Evolutionary conservation across 2,888 invertebrate genomes (phyloP).

Genomic region (Gibbula magus): DNA sequence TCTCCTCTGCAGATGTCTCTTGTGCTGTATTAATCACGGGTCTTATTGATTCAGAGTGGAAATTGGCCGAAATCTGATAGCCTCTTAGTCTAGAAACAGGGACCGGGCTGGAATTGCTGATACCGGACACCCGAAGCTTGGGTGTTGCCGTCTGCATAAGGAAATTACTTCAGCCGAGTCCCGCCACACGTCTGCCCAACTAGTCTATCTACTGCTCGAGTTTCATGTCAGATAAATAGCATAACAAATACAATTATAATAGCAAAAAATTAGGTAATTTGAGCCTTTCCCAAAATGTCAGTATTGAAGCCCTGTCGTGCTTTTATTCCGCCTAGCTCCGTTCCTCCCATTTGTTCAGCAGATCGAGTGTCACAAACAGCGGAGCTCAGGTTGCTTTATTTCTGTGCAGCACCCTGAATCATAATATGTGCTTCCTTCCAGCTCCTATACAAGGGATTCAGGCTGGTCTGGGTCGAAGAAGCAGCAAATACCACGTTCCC

Average conservation of each 20-base stretch:
- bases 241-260: conserved; percentile 36
- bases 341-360: conserved; percentile 27
- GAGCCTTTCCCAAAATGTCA: conserved; percentile 28
- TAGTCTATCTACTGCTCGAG: conserved; percentile 24
- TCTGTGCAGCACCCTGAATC: conserved; percentile 20
- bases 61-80: conserved; percentile 28
- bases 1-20: conserved; percentile 24
- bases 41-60: conserved; percentile 31
- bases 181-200: conserved; percentile 24
- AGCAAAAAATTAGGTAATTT: conserved; percentile 29
- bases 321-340: conserved; percentile 21
- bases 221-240: conserved; percentile 30
- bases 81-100: conserved; percentile 18
- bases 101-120: conserved; percentile 23
- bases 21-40: conserved; percentile 27
- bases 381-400: conserved; percentile 26
- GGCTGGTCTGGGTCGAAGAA: conserved; percentile 16
- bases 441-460: conserved; percentile 7
- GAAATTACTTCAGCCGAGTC: conserved; percentile 29
- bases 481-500: not conserved
- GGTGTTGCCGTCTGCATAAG: conserved; percentile 33
- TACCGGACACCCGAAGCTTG: conserved; percentile 16
- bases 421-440: conserved; percentile 28
- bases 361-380: conserved; percentile 25
- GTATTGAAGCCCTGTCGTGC: conserved; percentile 26